Percentiles rank a stretch among this genome's conserved stretches.
These are phyloP conservation scores for Lobophora halterata DNA, from an alignment of 2,888 invertebrate genomes.

Conservation along the genomic window DNA sequence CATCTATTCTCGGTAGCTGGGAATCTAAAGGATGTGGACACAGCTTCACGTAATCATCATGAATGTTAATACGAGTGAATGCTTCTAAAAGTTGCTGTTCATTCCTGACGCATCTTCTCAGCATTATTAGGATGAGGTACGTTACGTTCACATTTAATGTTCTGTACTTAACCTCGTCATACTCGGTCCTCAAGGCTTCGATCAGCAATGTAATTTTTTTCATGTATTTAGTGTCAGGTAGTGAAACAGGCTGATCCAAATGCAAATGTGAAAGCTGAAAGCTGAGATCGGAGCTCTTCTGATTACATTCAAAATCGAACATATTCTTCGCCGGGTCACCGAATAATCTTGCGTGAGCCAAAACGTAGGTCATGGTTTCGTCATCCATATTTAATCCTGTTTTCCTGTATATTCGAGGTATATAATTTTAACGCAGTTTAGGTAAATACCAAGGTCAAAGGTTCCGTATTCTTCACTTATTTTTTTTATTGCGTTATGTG, in stretches of 20 bases:
- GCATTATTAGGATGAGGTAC: slow-evolving; percentile 17
- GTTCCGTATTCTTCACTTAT: slow-evolving; percentile 6
- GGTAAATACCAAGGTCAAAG: slow-evolving; percentile 9
- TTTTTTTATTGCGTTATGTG: not conserved
- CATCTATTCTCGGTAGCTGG: slow-evolving; percentile 6
- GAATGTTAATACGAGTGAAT: slow-evolving; percentile 11
- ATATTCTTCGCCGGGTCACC: slow-evolving; percentile 14
- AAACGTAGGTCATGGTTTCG: slow-evolving; percentile 15
- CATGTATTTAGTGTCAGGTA: slow-evolving; percentile 19
- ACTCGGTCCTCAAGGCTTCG: slow-evolving; percentile 7
- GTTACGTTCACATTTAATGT: slow-evolving; percentile 20
- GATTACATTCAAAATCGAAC: slow-evolving; percentile 5
- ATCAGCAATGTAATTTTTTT: slow-evolving; percentile 14
- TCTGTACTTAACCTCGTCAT: slow-evolving; percentile 16
- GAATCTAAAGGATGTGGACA: slow-evolving; percentile 18
- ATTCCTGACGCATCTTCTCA: slow-evolving; percentile 17
- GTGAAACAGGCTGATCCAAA: not conserved
- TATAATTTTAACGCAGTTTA: slow-evolving; percentile 18
- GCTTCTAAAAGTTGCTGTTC: slow-evolving; percentile 10
- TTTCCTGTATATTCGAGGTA: slow-evolving; percentile 17
- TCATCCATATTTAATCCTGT: not conserved
- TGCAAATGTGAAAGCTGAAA: not conserved
- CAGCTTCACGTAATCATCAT: slow-evolving; percentile 16
- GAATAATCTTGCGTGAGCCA: slow-evolving; percentile 23
- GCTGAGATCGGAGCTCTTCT: too few species aligned